These are phyloP conservation scores for Aphaenogaster ashmeadi DNA, from an alignment of 1,140 invertebrate species.

Conservation along the genomic window DNA sequence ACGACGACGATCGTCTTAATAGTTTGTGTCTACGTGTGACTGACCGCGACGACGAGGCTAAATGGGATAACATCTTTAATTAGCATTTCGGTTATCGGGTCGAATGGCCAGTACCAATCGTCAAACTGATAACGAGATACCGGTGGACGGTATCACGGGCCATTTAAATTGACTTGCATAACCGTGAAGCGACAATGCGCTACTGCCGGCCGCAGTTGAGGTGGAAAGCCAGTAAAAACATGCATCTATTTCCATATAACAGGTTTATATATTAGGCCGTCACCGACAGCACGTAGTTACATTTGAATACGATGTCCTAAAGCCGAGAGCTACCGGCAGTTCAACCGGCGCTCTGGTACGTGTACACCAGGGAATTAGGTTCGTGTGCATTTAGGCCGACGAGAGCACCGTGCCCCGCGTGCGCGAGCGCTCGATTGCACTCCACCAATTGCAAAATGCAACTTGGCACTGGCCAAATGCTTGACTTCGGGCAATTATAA, in stretches of 20 bases:
- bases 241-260: slow-evolving; percentile 87
- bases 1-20: slow-evolving; percentile 64
- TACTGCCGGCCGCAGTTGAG: slow-evolving; percentile 74
- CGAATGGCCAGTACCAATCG: slow-evolving; percentile 62
- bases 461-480: slow-evolving; percentile 68
- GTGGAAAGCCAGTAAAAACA: slow-evolving; percentile 85
- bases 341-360: slow-evolving; percentile 54
- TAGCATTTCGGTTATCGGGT: slow-evolving; percentile 71
- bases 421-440: slow-evolving; percentile 60
- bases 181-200: slow-evolving; percentile 74
- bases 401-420: slow-evolving; percentile 60
- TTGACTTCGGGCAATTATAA: slow-evolving; percentile 70
- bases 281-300: slow-evolving; percentile 86
- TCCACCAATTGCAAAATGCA: slow-evolving; percentile 73
- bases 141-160: slow-evolving; percentile 66
- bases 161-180: slow-evolving; percentile 87
- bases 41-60: slow-evolving; percentile 62
- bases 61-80: slow-evolving; percentile 72
- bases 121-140: slow-evolving; percentile 80
- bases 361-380: slow-evolving; percentile 80
- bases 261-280: slow-evolving; percentile 87
- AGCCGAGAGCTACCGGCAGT: slow-evolving; percentile 77
- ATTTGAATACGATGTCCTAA: slow-evolving; percentile 87
- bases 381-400: slow-evolving; percentile 58
- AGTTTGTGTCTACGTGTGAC: slow-evolving; percentile 49